phyloP scores from a whole-genome alignment of 2,888 invertebrate genomes.

The Mellilla xanthometata region DNA sequence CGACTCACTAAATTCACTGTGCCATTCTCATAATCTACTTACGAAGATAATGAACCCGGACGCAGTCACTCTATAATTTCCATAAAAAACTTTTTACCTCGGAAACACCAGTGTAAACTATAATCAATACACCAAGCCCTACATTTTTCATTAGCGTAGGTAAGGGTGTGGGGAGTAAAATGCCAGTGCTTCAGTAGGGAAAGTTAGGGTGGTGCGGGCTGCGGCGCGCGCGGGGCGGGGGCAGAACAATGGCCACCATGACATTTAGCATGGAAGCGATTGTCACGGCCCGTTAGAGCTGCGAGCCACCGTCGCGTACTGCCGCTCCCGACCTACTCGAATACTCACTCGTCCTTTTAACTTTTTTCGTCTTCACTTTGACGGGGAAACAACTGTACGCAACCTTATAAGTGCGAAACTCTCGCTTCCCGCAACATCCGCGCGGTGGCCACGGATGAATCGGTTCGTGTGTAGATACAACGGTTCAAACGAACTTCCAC shows the following conservation, averaged over 20 bases:
- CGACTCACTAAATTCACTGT: conserved; percentile 51
- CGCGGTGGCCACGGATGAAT: background rate
- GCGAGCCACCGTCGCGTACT: conserved; percentile 65
- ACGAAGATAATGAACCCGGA: conserved; percentile 39
- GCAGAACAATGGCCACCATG: conserved; percentile 80
- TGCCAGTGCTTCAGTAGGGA: conserved; percentile 65
- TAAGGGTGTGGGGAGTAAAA: conserved; percentile 65
- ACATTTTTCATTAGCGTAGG: conserved; percentile 66
- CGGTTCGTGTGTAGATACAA: conserved; percentile 5
- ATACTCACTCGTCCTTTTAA: conserved; percentile 51
- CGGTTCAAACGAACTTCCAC: conserved; percentile 23
- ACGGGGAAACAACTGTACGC: conserved; percentile 24
- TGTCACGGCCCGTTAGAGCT: conserved; percentile 76
- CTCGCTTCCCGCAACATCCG: conserved; percentile 2
- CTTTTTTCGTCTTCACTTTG: conserved; percentile 20
- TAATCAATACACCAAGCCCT: conserved; percentile 57
- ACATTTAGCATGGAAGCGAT: conserved; percentile 81
- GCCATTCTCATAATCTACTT: conserved; percentile 37
- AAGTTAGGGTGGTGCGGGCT: conserved; percentile 50
- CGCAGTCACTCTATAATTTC: conserved; percentile 24
- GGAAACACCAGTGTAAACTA: conserved; percentile 29
- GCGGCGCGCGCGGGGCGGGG: conserved; percentile 42
- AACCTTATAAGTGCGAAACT: conserved; percentile 1
- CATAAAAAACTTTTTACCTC: conserved; percentile 19
- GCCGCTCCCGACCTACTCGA: conserved; percentile 61